Percentiles rank a stretch among this genome's conserved stretches.
Conservation (phyloP, 2,797 vertebrate species). For the Pteropus rufus region DNA sequence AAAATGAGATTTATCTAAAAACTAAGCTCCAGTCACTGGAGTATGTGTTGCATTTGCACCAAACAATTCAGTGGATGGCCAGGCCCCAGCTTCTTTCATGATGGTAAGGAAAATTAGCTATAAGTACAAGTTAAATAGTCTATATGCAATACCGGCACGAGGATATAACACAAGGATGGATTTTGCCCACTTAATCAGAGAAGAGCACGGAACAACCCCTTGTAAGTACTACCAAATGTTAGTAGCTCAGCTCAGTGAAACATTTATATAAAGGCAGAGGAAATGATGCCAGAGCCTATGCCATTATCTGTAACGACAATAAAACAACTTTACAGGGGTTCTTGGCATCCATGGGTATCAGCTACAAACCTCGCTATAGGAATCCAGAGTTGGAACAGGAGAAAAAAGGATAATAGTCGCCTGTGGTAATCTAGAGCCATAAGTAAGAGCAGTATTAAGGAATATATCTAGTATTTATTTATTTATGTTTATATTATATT, state of each 20-base stretch:
- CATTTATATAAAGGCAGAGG: background rate
- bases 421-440: background rate
- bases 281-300: background rate
- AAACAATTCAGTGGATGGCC: background rate
- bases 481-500: background rate
- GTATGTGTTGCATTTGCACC: background rate
- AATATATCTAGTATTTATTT: background rate
- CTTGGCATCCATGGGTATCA: background rate
- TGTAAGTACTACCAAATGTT: background rate
- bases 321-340: background rate
- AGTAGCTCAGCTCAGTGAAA: background rate
- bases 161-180: background rate
- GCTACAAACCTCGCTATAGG: background rate
- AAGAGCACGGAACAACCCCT: too few species aligned
- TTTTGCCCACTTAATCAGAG: background rate
- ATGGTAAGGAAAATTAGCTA: background rate
- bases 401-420: background rate
- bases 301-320: background rate
- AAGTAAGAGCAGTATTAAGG: background rate
- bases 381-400: background rate
- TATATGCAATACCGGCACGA: background rate
- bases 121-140: too few species aligned
- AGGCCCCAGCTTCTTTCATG: background rate
- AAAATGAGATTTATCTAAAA: conserved; percentile 9
- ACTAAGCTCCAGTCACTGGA: background rate